A percentile compares a stretch with the other conserved stretches of the same genome.
phyloP scores from a whole-genome alignment of 2,113 vertebrate species.

The Jaculus jaculus region DNA sequence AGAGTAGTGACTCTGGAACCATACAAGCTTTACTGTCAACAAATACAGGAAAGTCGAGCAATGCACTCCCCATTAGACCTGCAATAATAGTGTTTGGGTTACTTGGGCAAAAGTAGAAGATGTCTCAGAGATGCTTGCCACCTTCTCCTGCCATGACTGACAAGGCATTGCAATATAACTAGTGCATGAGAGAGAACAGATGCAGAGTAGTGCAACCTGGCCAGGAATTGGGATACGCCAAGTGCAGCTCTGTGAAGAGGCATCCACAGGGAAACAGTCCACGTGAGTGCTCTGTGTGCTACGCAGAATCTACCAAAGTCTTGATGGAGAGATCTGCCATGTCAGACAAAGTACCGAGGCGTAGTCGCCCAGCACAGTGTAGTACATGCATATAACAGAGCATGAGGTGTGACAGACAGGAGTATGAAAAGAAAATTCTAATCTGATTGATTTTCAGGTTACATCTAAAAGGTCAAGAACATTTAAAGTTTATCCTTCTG shows the following conservation, averaged over 20 bases:
- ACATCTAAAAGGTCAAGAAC: not conserved
- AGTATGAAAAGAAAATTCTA: not conserved
- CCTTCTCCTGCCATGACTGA: fast-evolving
- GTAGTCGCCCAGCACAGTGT: not conserved
- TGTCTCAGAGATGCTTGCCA: not conserved
- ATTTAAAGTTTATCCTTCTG: not conserved
- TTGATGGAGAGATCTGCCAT: not conserved
- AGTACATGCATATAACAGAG: fast-evolving
- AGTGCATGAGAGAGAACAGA: not conserved
- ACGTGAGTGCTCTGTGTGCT: not conserved
- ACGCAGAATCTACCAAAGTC: not conserved
- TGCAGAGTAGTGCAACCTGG: not conserved
- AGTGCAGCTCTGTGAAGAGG: not conserved
- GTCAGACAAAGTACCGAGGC: not conserved
- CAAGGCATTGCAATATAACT: not conserved
- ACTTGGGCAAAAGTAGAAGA: not conserved
- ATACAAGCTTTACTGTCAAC: not conserved
- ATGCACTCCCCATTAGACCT: not conserved
- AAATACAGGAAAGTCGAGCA: not conserved
- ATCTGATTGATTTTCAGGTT: not conserved
- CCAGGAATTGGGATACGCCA: no score
- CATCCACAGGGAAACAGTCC: not conserved
- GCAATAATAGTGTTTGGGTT: fast-evolving
- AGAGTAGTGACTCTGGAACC: not conserved
- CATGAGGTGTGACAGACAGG: not conserved